These are phyloP conservation scores for Mythimna impura DNA, from an alignment of 2,888 invertebrate species.

Conservation along the genomic window DNA sequence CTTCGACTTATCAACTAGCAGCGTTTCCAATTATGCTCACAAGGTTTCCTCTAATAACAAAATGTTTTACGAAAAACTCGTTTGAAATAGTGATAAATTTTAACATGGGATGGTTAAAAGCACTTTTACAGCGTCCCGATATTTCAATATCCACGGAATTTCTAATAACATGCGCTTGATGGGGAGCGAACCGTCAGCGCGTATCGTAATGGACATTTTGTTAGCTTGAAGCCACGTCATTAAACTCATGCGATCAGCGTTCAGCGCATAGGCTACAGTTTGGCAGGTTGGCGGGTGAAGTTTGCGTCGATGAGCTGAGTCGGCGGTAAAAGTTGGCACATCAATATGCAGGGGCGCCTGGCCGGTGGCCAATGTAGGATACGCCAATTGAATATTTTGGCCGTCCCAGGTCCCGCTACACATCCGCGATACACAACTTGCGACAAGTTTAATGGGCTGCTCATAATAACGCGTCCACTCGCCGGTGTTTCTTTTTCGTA, in stretches of 20 bases:
- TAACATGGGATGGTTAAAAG: constrained; percentile 51
- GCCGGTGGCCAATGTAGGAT: constrained; percentile 84
- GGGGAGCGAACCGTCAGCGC: constrained; percentile 46
- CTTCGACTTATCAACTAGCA: constrained; percentile 26
- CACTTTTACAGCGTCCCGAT: constrained; percentile 52
- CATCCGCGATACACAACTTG: constrained; percentile 82
- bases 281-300: constrained; percentile 81
- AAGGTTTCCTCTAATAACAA: constrained; percentile 36
- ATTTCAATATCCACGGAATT: constrained; percentile 63
- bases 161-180: constrained; percentile 55
- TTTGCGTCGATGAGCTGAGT: constrained; percentile 82
- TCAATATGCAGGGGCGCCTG: constrained; percentile 85
- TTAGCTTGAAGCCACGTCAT: constrained; percentile 73
- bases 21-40: constrained; percentile 39
- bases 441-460: constrained; percentile 80
- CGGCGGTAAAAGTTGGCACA: constrained; percentile 85
- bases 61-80: constrained; percentile 47
- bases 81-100: constrained; percentile 54
- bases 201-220: constrained; percentile 57
- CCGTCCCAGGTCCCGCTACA: constrained; percentile 75
- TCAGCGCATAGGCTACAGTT: constrained; percentile 77
- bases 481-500: constrained; percentile 39
- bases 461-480: constrained; percentile 74
- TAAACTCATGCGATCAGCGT: constrained; percentile 77
- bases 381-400: constrained; percentile 89